These are phyloP conservation scores for Eilema sororculum DNA, from an alignment of 2,888 invertebrate genomes.

Conservation along the genomic window DNA sequence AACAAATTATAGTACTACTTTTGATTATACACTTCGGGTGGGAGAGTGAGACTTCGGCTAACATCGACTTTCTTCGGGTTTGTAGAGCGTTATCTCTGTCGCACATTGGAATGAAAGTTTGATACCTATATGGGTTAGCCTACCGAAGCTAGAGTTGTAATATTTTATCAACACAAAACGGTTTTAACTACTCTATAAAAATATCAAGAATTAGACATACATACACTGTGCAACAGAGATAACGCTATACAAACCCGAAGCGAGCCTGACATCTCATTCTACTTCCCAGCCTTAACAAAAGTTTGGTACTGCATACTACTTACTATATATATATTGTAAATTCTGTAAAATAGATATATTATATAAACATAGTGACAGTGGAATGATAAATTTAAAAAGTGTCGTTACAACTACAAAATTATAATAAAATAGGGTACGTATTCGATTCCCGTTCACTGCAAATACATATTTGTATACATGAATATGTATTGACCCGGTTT, in stretches of 20 bases:
- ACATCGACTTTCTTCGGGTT: background rate
- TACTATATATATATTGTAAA: conserved; percentile 47
- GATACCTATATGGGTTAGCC: background rate
- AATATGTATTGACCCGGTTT: background rate
- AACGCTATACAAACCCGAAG: background rate
- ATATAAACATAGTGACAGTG: conserved; percentile 24
- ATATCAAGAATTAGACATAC: too few relatives aligned
- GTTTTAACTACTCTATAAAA: too few relatives aligned
- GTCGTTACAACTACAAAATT: background rate
- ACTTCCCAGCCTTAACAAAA: background rate
- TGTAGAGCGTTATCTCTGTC: background rate
- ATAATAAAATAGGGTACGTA: background rate
- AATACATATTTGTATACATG: too few relatives aligned
- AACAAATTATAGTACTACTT: conserved; percentile 29
- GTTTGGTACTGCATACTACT: background rate
- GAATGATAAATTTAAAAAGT: background rate
- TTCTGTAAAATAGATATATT: conserved; percentile 47
- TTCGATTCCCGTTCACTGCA: background rate
- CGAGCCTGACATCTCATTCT: background rate
- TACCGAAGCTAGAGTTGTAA: too few relatives aligned
- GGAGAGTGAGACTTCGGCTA: background rate
- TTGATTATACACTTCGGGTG: background rate
- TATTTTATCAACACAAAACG: too few relatives aligned
- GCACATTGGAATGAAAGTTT: background rate
- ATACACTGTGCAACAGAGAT: background rate